Percentiles rank a stretch among this genome's conserved stretches.
Conservation (phyloP, 2,888 invertebrate genomes). For the Drosophila borealis region DNA sequence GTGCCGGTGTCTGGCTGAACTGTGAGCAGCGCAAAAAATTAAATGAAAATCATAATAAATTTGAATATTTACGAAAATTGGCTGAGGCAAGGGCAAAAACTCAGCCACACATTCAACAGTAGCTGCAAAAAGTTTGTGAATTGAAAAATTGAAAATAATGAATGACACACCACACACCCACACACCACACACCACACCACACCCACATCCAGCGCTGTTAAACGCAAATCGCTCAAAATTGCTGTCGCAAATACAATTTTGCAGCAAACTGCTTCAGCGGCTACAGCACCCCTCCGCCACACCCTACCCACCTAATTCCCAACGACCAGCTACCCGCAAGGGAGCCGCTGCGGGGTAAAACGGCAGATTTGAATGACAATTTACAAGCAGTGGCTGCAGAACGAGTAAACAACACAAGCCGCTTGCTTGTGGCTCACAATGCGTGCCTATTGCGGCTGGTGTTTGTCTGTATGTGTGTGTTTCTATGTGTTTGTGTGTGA, state of each 20-base stretch:
- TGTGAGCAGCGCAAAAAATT: conserved; percentile 63
- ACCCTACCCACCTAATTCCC: conserved; percentile 10
- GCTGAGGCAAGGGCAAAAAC: conserved; percentile 21
- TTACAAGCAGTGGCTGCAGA: conserved; percentile 40
- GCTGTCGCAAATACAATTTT: conserved; percentile 73
- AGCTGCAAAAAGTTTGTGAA: conserved; percentile 66
- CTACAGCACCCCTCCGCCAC: background rate
- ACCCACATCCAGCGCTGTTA: conserved; percentile 34
- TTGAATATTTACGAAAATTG: conserved; percentile 77
- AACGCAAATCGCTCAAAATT: conserved; percentile 76
- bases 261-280: conserved; percentile 36
- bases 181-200: background rate
- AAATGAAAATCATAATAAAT: conserved; percentile 77
- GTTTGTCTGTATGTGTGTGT: conserved; percentile 7
- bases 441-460: conserved; percentile 25
- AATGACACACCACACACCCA: conserved; percentile 53
- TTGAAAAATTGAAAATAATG: conserved; percentile 79
- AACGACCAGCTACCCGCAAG: conserved; percentile 13
- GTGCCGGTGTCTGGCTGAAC: conserved; percentile 35
- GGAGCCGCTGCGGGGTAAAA: conserved; percentile 41
- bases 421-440: conserved; percentile 21
- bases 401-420: conserved; percentile 44
- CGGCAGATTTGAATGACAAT: conserved; percentile 75
- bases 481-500: conserved; percentile 1
- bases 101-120: conserved; percentile 13